These are phyloP conservation scores for Schizopygopsis pylzovi DNA, from an alignment of 2,797 vertebrate genomes.

Conservation along the genomic window DNA sequence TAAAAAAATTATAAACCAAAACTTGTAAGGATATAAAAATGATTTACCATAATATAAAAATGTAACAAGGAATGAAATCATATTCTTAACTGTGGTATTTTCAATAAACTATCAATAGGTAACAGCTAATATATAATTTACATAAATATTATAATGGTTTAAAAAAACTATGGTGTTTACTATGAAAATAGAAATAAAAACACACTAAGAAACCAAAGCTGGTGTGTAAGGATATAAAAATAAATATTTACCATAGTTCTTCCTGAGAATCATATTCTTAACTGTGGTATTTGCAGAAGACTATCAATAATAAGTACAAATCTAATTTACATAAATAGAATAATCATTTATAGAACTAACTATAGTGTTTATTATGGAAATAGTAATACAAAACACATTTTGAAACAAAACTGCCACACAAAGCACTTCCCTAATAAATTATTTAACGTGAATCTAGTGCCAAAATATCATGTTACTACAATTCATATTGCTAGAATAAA, in stretches of 20 bases:
- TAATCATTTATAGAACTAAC: neutral
- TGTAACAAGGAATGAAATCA: neutral
- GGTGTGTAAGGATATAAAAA: neutral
- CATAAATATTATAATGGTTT: neutral
- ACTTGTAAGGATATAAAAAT: neutral
- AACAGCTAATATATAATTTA: neutral
- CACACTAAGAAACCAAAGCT: neutral
- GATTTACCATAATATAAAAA: neutral
- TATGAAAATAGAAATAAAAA: neutral
- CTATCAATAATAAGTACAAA: neutral
- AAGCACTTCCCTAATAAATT: neutral
- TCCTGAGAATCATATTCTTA: neutral
- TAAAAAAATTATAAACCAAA: neutral
- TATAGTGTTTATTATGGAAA: neutral
- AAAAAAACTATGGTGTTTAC: neutral
- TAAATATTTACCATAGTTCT: neutral
- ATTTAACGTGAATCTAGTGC: neutral
- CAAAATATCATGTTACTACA: neutral
- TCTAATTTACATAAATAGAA: neutral
- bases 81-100: neutral
- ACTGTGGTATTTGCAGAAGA: neutral
- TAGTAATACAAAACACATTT: neutral
- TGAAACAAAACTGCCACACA: neutral
- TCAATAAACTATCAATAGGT: neutral
- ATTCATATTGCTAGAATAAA: conserved; percentile 8